Conservation (phyloP, 2,888 invertebrate genomes). For the Lasioglossum villosulum region DNA sequence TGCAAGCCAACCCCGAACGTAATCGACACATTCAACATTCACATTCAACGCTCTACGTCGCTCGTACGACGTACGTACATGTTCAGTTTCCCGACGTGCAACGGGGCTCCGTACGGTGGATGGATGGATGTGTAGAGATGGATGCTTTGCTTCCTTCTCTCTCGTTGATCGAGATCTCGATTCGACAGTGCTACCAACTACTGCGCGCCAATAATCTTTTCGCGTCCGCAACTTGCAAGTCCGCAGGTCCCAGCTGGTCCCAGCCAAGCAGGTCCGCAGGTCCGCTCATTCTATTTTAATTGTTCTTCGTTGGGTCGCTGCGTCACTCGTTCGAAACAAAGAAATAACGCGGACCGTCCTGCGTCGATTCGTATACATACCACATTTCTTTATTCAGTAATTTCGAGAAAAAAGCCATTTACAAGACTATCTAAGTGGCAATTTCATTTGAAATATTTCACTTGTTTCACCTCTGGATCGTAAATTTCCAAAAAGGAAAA, state of each 20-base stretch:
- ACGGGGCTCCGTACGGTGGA: conserved; percentile 77
- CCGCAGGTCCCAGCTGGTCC: too few species aligned
- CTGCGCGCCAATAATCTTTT: background rate
- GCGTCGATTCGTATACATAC: too few species aligned
- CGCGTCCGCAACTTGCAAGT: too few species aligned
- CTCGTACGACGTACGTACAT: conserved; percentile 80
- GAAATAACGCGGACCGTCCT: too few species aligned
- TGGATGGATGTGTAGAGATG: conserved; percentile 70
- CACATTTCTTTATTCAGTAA: too few species aligned
- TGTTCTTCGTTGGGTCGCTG: background rate
- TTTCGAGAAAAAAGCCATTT: too few species aligned
- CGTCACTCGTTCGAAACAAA: too few species aligned
- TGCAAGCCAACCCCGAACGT: conserved; percentile 63
- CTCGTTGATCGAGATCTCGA: conserved; percentile 71
- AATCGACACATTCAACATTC: conserved; percentile 73
- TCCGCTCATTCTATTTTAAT: conserved; percentile 15
- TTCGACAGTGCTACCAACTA: conserved; percentile 68
- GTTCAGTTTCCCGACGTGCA: conserved; percentile 81
- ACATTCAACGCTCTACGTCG: conserved; percentile 75
- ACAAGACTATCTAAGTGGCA: too few species aligned
- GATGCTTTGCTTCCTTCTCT: conserved; percentile 76
- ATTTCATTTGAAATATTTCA: too few species aligned
- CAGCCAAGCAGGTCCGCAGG: too few species aligned
- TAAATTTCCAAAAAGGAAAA: too few species aligned
- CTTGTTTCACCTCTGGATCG: too few species aligned